phyloP scores from a whole-genome alignment of 2,113 vertebrate genomes.

The Cololabis saira region DNA sequence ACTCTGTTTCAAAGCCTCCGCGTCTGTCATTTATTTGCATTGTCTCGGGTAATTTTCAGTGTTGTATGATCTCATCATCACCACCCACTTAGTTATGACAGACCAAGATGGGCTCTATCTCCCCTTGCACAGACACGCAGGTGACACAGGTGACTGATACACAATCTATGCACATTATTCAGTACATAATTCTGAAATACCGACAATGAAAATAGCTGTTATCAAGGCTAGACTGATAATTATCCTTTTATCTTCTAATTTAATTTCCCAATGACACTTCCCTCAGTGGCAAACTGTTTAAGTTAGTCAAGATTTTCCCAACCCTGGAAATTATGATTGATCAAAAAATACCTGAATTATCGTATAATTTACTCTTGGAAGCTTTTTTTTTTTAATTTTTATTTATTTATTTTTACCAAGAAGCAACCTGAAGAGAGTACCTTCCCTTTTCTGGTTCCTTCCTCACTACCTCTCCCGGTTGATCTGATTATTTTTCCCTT shows the following conservation, averaged over 20 bases:
- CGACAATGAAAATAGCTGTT: background rate
- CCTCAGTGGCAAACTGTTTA: constrained; percentile 9
- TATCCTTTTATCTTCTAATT: constrained; percentile 29
- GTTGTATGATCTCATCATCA: constrained; percentile 70
- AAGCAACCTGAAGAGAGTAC: constrained; percentile 76
- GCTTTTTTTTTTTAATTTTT: constrained; percentile 47
- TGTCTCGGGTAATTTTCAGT: constrained; percentile 67
- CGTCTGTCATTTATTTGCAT: constrained; percentile 67
- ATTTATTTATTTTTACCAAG: constrained; percentile 35
- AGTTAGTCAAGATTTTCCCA: constrained; percentile 8
- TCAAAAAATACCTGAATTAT: constrained; percentile 28
- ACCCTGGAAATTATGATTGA: constrained; percentile 32
- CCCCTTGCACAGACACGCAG: constrained; percentile 12
- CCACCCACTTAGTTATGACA: constrained; percentile 65
- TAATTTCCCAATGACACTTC: constrained; percentile 6
- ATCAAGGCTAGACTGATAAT: constrained; percentile 17
- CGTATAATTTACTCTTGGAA: constrained; percentile 65
- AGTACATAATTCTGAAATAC: constrained; percentile 24
- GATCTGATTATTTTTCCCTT: constrained; percentile 92
- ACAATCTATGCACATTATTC: constrained; percentile 27
- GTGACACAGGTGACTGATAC: constrained; percentile 45
- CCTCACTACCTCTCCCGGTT: constrained; percentile 80
- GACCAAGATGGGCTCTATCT: constrained; percentile 23
- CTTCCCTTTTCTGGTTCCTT: constrained; percentile 75
- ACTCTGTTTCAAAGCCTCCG: constrained; percentile 58